Base-by-base conservation (phyloP, 2,797 vertebrate species). In the Tiaroga cobitis region DNA sequence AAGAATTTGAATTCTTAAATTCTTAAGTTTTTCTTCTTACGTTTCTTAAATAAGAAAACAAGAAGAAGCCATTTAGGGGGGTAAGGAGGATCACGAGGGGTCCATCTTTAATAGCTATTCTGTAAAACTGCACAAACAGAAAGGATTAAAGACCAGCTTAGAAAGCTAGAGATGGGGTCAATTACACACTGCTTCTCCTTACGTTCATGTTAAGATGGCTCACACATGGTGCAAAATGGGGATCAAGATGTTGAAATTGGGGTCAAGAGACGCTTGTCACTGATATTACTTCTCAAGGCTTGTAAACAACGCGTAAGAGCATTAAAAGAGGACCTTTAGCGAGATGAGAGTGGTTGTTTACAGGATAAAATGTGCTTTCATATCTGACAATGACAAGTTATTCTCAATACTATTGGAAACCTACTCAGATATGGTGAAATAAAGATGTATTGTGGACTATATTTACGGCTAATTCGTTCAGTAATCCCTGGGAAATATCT, bases 251-350 rank as follows among this genome's bases (percentile, higher is more conserved):
- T 88, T 89, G 91, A 92, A 94, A 94, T 93, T 92, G 91, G 93
- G 85, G 94, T 93, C 92, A 94, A 93, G 90, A 89, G 88, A 90
- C 90, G 93, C 93, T 95, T 95, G 78, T 93, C 82, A 89, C 37
- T 82, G 86, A 89, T 91, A 85, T 88, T 80, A 86, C 83, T 92
- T 92, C 92, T 90, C 92, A 89, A 82, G 88, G 84, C 70, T 82
- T 91, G 89, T 91, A 91, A 92, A 93, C 85, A 85, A 70, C 51
- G 5, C 7, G 37, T 81, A 80, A 83, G 46, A 76, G 41, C 59
- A 75, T 85, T 63, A 87, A 80, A 82, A 51, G 15, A n/a, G 79
- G 49, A 82, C 65, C 11, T 69, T 84, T 78, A 77, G 46, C 10
- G 59, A 70, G 67, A 59, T 37, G 69, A 81, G 8, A 54, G 39